Evolutionary conservation across 2,797 vertebrate genomes (phyloP), one percentile per base, ranked within the genome.

Genomic region (Bovichtus diacanthus): DNA sequence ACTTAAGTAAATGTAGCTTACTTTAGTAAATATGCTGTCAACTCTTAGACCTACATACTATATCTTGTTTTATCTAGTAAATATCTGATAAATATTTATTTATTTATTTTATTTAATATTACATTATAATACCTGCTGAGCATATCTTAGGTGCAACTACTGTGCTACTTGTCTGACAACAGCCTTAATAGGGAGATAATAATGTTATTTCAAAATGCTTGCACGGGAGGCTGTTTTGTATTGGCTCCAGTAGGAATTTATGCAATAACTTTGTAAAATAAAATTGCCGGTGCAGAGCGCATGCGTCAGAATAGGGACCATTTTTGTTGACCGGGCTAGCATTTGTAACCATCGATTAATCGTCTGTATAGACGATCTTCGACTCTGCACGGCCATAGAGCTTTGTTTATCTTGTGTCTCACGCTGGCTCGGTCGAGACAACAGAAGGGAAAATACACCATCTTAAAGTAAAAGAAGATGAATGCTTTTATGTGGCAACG

Each of bases 381-480:
- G 66, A 6, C 3, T 58, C 12, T 44, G 74, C 76, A 11, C 2
- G 1, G 18, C 23, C 27, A 23, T 23, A 5, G 46, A 67, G 76
- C 79, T 77, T 73, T 81, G 80, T 80, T 79, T 61, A 49, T 76
- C 47, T 41, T 2, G 23, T 23, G 66, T 31, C 49, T 74, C 59
- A 56, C 4, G 61, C 50, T 31, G 31, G 5, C 43, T 11, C 10
- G 5, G 2, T 4, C 3, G 27, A 65, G 4, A 9, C 23, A 13
- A 46, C 1, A 53, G 23, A 34, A 39, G 38, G 19, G 19, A 4
- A 58, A 8, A 15, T 5, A 0, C 18, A 50, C 36, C 15, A 7
- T 27, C 1, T 10, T 15, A 6, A 49, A 44, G 16, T 36, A 1
- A 34, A 55, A 76, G 2, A 27, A n/a, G 69, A 47, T 3, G 0